A percentile compares a stretch with the other conserved stretches of the same genome.
These are phyloP conservation scores for Micropterix aruncella DNA, from an alignment of 2,888 invertebrate genomes.

Conservation along the genomic window DNA sequence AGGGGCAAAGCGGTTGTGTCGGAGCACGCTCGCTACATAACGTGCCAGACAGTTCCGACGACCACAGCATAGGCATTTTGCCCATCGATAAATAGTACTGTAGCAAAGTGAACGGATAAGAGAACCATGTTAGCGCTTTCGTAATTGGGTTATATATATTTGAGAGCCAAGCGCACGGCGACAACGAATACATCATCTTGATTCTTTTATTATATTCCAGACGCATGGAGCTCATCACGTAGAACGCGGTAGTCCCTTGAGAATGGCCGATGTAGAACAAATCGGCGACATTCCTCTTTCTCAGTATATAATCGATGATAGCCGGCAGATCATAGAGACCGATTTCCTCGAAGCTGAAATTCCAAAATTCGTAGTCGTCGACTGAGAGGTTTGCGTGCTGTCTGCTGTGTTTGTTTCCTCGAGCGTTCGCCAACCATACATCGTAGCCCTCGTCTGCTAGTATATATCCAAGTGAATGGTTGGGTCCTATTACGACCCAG, in stretches of 20 bases:
- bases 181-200: constrained; percentile 38
- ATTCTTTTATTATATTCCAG: constrained; percentile 48
- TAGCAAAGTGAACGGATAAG: background rate
- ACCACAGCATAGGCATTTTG: too few species aligned
- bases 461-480: constrained; percentile 43
- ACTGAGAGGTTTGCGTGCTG: constrained; percentile 26
- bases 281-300: constrained; percentile 31
- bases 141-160: constrained; percentile 28
- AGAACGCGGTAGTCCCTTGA: constrained; percentile 49
- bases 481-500: constrained; percentile 54
- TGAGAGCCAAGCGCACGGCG: constrained; percentile 43
- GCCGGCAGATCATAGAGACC: constrained; percentile 58
- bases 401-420: constrained; percentile 51
- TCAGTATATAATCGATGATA: constrained; percentile 50
- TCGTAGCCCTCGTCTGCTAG: constrained; percentile 46
- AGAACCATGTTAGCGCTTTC: constrained; percentile 18
- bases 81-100: too few species aligned
- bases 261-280: constrained; percentile 64
- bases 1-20: too few species aligned
- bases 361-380: constrained; percentile 32
- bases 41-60: too few species aligned
- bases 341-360: constrained; percentile 63
- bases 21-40: too few species aligned
- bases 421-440: constrained; percentile 62
- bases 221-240: constrained; percentile 39